phyloP scores from a whole-genome alignment of 2,797 vertebrate species.

The Aeoliscus strigatus region DNA sequence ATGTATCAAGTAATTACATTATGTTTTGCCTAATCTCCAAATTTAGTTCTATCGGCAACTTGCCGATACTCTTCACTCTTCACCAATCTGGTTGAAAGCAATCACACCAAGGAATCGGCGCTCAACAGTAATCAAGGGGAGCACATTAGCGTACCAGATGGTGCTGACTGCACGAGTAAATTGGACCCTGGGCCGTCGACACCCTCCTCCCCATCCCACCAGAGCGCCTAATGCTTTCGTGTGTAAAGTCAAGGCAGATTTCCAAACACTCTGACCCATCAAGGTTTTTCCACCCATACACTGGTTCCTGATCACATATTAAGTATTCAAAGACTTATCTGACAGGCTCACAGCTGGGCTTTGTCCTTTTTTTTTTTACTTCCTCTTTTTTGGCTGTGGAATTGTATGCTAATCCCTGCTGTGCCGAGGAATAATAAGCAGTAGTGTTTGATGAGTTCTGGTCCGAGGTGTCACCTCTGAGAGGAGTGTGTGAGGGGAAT shows the following conservation, averaged over 20 bases:
- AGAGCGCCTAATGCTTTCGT: no score
- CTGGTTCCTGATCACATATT: slow-evolving; percentile 32
- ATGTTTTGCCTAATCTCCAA: no score
- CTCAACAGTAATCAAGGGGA: slow-evolving; percentile 58
- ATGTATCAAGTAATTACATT: no score
- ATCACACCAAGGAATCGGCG: slow-evolving; percentile 32
- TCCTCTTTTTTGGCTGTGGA: slow-evolving; percentile 2
- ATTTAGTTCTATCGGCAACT: no score
- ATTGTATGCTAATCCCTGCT: slow-evolving; percentile 43
- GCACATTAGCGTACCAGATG: slow-evolving; percentile 60
- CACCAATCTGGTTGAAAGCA: slow-evolving; percentile 39
- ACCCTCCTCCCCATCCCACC: no score
- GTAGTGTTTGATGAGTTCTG: slow-evolving; percentile 31
- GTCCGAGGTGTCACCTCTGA: slow-evolving; percentile 39
- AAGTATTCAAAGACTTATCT: slow-evolving; percentile 35
- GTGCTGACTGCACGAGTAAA: slow-evolving; percentile 48
- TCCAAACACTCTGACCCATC: slow-evolving; percentile 6
- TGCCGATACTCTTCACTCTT: slow-evolving; percentile 22
- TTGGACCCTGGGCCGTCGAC: slow-evolving; percentile 31
- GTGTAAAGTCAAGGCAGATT: slow-evolving; percentile 13
- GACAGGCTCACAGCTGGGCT: slow-evolving; percentile 23
- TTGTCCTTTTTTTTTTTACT: slow-evolving; percentile 5
- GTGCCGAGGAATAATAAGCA: slow-evolving; percentile 43
- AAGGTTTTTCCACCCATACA: slow-evolving; percentile 1
- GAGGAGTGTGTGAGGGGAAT: slow-evolving; percentile 18